A percentile compares a stretch with the other conserved stretches of the same genome.
These are phyloP conservation scores for Mastomys natalensis DNA, from an alignment of 2,113 vertebrate species.

Conservation along the genomic window DNA sequence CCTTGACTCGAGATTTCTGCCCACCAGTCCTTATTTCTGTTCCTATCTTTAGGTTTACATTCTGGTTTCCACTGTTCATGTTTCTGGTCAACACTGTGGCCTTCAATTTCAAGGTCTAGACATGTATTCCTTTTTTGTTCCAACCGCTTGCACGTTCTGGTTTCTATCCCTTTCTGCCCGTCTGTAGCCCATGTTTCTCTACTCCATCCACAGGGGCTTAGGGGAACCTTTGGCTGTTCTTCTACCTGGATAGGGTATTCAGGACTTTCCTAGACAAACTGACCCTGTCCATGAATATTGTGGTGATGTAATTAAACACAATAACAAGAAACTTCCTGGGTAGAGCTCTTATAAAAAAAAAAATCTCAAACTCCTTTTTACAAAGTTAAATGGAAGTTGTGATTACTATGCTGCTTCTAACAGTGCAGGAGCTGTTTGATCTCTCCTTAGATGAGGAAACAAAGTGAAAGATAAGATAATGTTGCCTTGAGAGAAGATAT, in stretches of 20 bases:
- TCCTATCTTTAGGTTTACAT: neutral
- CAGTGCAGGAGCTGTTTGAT: neutral
- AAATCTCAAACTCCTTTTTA: constrained; percentile 22
- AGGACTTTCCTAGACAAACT: neutral
- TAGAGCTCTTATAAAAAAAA: neutral
- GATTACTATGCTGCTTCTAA: neutral
- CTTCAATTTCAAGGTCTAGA: constrained; percentile 1
- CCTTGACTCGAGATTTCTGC: neutral
- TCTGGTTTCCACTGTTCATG: neutral
- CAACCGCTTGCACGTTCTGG: neutral
- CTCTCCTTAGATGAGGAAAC: constrained; percentile 16
- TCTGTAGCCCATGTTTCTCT: neutral
- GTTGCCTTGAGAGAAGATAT: constrained; percentile 10
- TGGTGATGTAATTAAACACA: neutral
- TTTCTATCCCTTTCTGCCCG: neutral
- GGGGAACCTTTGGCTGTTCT: neutral
- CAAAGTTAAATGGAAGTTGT: neutral
- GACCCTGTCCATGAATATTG: neutral
- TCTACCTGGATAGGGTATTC: neutral
- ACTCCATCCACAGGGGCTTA: neutral
- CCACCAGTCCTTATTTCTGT: too few relatives aligned
- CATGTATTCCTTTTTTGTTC: neutral
- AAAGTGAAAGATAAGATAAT: constrained; percentile 47
- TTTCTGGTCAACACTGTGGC: neutral
- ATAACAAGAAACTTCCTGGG: neutral